Evolutionary conservation across 2,888 invertebrate genomes (phyloP), one percentile per base, ranked within the genome.

Genomic region (Drosophila longiperda): DNA sequence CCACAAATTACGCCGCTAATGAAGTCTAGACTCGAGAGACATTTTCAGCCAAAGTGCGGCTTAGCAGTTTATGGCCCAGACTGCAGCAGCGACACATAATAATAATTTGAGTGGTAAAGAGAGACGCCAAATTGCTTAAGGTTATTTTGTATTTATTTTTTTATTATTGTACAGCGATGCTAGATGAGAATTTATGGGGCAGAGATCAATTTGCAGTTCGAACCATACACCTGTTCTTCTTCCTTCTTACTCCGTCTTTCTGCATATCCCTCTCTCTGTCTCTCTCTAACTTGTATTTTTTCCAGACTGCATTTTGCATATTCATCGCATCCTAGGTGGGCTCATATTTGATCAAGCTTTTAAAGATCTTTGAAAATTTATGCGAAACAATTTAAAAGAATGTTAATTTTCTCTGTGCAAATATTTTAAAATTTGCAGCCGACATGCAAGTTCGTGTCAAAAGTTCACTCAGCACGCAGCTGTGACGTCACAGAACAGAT

Each of bases 1-100:
- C 78, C 78, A 82, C 82, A 82, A 87, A 86, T 79, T 78, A 80
- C 88, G 75, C 67, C 40, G 82, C 82, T 89, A 89, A 87, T 86
- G 85, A 84, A 89, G 86, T 86, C 86, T 86, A 86, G 85, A 70
- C 45, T 23, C 23, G 23, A 45, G 45, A 23, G 45, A 45, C 45
- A 45, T 45, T 45, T 45, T 23, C 45, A 45, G 15, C 8, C 70
- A 58, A 75, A 64, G 66, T 38, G 42, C 49, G 57, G 63, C 65
- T 71, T 66, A 63, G 66, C 62, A 59, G 50, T 62, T 77, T 66
- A 77, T 74, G 68, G 57, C 66, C 57, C 52, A 78, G 57, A 66
- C 65, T 67, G 40, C 75, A 60, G 15, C 65, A 60, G 12, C 65
- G 40, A 36, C 45, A 26, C 54, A 50, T 33, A 33, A 52, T 45